Percentiles rank a stretch among this genome's conserved stretches.
Conservation (phyloP, 2,888 invertebrate species). For the Agrilus cyanescens region DNA sequence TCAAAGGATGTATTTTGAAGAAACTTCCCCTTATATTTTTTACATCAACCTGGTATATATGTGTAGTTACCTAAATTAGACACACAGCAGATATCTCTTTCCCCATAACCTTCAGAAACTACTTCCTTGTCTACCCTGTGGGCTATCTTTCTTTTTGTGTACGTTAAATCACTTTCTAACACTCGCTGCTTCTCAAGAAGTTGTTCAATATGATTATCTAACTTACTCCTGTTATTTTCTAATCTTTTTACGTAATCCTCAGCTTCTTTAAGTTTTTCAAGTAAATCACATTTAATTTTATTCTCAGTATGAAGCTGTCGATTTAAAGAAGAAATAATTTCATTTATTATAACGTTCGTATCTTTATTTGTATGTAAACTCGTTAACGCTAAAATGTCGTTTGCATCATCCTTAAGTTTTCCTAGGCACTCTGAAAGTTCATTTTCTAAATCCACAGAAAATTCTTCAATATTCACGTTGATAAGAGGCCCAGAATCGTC, state of each 20-base stretch:
- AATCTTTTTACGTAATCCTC: constrained; percentile 37
- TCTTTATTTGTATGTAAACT: constrained; percentile 15
- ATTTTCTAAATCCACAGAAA: constrained; percentile 46
- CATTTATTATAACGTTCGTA: constrained; percentile 16
- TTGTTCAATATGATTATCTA: constrained; percentile 50
- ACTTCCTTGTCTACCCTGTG: constrained; percentile 39
- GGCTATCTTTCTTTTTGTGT: constrained; percentile 35
- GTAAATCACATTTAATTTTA: constrained; percentile 32
- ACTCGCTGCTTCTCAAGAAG: constrained; percentile 47
- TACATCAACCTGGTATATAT: no score
- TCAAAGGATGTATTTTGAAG: no score
- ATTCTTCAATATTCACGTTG: constrained; percentile 34
- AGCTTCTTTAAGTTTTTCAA: constrained; percentile 46
- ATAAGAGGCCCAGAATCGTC: constrained; percentile 48
- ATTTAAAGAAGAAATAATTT: constrained; percentile 23
- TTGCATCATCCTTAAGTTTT: constrained; percentile 56
- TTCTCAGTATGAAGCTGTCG: constrained; percentile 26
- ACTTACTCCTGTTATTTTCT: constrained; percentile 34
- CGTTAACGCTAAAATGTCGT: constrained; percentile 52
- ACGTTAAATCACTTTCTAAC: constrained; percentile 38
- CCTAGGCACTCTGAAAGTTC: constrained; percentile 58
- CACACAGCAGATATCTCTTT: constrained; percentile 19
- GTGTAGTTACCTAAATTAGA: constrained; percentile 19
- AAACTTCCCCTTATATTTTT: no score
- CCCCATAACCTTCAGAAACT: constrained; percentile 43